Percentiles rank a stretch among this genome's conserved stretches.
Conservation (phyloP, 2,888 invertebrate species). For the Caradrina clavipalpis region DNA sequence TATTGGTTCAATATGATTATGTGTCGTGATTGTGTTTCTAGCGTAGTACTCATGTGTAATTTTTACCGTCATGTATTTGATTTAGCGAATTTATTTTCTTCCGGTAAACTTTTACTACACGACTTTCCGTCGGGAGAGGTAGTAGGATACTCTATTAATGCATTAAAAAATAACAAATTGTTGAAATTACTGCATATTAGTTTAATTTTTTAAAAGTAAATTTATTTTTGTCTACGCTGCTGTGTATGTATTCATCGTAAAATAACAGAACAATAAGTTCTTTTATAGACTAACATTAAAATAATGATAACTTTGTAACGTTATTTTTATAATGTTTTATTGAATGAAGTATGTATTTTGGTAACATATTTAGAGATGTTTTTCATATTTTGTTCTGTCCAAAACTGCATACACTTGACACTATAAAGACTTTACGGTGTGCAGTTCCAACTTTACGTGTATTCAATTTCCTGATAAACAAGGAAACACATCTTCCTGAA, state of each 20-base stretch:
- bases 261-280: no score
- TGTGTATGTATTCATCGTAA: no score
- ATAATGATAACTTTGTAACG: no score
- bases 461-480: constrained; percentile 23
- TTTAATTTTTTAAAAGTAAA: no score
- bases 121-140: not conserved
- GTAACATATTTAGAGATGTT: no score
- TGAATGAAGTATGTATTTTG: no score
- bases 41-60: constrained; percentile 26
- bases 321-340: no score
- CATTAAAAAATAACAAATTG: no score
- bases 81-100: constrained; percentile 38
- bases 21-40: constrained; percentile 51
- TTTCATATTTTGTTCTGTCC: not conserved
- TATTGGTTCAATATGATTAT: constrained; percentile 65
- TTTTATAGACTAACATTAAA: no score
- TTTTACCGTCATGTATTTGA: constrained; percentile 32
- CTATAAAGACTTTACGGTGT: not conserved
- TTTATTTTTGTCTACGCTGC: no score
- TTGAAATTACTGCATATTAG: no score
- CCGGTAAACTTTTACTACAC: not conserved
- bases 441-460: not conserved
- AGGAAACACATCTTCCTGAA: constrained; percentile 8
- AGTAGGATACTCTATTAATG: no score
- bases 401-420: constrained; percentile 7